These are phyloP conservation scores for Apocheima hispidaria DNA, from an alignment of 2,888 invertebrate species.

Conservation along the genomic window DNA sequence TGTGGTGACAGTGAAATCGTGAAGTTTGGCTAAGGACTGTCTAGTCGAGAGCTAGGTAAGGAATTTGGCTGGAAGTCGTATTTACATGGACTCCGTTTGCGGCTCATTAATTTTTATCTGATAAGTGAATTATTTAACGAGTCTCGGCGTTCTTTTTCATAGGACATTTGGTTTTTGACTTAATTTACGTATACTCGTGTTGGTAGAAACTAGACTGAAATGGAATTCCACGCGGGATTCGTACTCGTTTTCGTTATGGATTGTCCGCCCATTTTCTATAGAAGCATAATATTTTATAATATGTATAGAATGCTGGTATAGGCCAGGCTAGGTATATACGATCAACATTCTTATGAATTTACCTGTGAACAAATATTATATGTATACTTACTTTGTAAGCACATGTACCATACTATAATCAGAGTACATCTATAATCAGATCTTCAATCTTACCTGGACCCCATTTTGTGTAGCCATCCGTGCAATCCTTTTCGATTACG, in stretches of 20 bases:
- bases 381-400: background rate
- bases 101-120: conserved; percentile 22
- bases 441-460: conserved; percentile 1
- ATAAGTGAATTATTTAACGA: conserved; percentile 28
- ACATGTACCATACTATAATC: background rate
- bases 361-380: background rate
- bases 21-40: conserved; percentile 25
- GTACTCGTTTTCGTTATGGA: background rate
- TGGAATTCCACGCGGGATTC: background rate
- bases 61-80: background rate
- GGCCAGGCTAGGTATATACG: too few relatives aligned
- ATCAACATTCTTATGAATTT: too few relatives aligned
- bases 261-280: conserved; percentile 22
- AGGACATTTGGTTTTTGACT: background rate
- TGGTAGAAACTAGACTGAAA: background rate
- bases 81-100: background rate
- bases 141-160: conserved; percentile 12
- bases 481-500: background rate
- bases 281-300: conserved; percentile 10
- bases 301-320: background rate
- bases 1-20: conserved; percentile 50
- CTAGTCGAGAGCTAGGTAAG: conserved; percentile 28
- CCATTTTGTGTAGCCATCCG: conserved; percentile 8
- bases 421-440: conserved; percentile 2
- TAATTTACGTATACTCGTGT: background rate